Base-by-base conservation (phyloP, 1,140 invertebrate species). In the Euborellia annulipes region DNA sequence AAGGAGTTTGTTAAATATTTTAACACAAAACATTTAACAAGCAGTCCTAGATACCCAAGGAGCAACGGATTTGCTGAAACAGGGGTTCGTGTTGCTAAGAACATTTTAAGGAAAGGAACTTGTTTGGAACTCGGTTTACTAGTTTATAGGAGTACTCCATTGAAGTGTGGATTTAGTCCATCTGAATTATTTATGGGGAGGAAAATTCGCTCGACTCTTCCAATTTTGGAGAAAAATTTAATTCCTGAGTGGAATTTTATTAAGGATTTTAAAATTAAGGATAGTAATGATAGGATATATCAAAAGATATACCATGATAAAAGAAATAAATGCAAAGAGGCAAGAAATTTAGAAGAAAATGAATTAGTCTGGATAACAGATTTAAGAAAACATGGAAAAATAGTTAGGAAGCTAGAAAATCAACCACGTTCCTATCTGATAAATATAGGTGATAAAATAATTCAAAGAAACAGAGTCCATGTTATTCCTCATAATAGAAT, bases 41-140 rank as follows among this genome's bases (percentile, higher is more conserved):
- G 41, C 4, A 44, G 41, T 38, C 38, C 49, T 14, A 41, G 46
- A 17, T 51, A 32, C 45, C 37, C 42, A 18, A 43, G 36, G 20
- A 40, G 19, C 23, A 52, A 52, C 39, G 51, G 51, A 3, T 42
- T 50, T 17, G 49, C 45, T 6, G 51, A 52, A 44, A 41, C 32
- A 39, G 23, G 41, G 20, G 30, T 52, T 18, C 27, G 40, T 22
- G 38, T 30, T n/a, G 18, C 47, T 2, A 52, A 52, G 17, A 45
- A 47, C 17, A 38, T 48, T 11, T 19, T 51, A n/a, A 36, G 27
- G 8, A 51, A 52, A 49, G 23, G 18, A 34, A 14, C 32, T 9
- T 9, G n/a, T 34, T n/a, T n/a, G 9, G 9, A 34, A 9, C 32
- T 34, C 9, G 32, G 32, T 34, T 34, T 9, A 34, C 32, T 34